Conservation (phyloP, 2,113 vertebrate genomes). For the Dicrurus megarhynchus region DNA sequence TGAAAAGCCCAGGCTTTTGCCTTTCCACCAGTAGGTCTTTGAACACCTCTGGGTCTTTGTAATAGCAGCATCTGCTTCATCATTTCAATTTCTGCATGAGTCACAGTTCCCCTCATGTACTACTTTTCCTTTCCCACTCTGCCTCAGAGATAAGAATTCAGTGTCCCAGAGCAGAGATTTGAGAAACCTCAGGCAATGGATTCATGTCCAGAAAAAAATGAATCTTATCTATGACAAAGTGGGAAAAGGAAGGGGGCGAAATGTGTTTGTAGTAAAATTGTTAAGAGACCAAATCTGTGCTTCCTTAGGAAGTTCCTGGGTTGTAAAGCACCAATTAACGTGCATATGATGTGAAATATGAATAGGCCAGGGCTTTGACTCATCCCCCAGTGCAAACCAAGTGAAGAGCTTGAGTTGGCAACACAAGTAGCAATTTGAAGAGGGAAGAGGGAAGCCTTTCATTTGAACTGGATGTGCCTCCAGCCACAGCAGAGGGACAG, state of each 20-base stretch:
- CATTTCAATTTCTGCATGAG: slow-evolving; percentile 46
- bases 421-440: background rate
- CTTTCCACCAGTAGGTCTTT: slow-evolving; percentile 12
- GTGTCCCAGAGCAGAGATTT: slow-evolving; percentile 46
- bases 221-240: slow-evolving; percentile 32
- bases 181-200: slow-evolving; percentile 25
- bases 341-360: slow-evolving; percentile 35
- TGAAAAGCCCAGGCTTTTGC: slow-evolving; percentile 38
- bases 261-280: slow-evolving; percentile 21
- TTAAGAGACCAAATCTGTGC: slow-evolving; percentile 26
- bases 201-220: slow-evolving; percentile 20
- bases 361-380: slow-evolving; percentile 36
- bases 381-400: slow-evolving; percentile 15
- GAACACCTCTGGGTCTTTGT: slow-evolving; percentile 46
- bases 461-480: background rate
- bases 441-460: slow-evolving; percentile 26
- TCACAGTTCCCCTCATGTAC: slow-evolving; percentile 19
- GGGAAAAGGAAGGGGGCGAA: background rate
- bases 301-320: slow-evolving; percentile 24
- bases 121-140: background rate
- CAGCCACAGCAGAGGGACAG: background rate
- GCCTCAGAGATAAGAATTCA: slow-evolving; percentile 30
- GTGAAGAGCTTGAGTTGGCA: background rate
- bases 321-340: slow-evolving; percentile 29
- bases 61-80: slow-evolving; percentile 18